phyloP scores from a whole-genome alignment of 2,113 vertebrate species.

The Boulengeromyrus knoepffleri region DNA sequence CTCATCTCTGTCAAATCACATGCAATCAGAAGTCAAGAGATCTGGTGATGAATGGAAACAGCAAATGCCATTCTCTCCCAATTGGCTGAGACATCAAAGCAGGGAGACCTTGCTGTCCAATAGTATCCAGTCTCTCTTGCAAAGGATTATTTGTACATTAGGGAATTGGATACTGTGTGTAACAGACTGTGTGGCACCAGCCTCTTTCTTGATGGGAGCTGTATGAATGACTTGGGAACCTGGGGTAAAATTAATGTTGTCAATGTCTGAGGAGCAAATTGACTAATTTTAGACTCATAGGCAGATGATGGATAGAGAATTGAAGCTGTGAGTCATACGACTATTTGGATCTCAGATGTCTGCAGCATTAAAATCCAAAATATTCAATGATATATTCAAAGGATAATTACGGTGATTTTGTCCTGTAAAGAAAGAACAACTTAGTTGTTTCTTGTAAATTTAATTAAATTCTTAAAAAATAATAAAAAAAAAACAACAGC shows the following conservation, averaged over 20 bases:
- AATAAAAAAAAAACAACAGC: background rate
- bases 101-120: background rate
- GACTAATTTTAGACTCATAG: constrained; percentile 17
- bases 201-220: background rate
- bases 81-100: constrained; percentile 11
- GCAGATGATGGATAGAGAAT: background rate
- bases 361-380: background rate
- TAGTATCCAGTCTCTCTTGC: background rate
- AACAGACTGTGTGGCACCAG: background rate
- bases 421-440: background rate
- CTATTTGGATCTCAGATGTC: background rate
- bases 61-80: constrained; percentile 14
- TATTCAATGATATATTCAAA: background rate
- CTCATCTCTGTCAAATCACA: constrained; percentile 7
- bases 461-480: background rate
- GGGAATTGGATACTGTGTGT: background rate
- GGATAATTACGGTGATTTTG: background rate
- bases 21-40: constrained; percentile 19
- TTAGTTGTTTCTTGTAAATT: background rate
- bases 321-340: background rate
- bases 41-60: constrained; percentile 1
- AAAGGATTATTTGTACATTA: background rate
- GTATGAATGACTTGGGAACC: background rate
- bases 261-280: constrained; percentile 17
- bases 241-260: background rate